Base-by-base conservation (phyloP, 2,888 invertebrate genomes). In the Hirtodrosophila histrioides region DNA sequence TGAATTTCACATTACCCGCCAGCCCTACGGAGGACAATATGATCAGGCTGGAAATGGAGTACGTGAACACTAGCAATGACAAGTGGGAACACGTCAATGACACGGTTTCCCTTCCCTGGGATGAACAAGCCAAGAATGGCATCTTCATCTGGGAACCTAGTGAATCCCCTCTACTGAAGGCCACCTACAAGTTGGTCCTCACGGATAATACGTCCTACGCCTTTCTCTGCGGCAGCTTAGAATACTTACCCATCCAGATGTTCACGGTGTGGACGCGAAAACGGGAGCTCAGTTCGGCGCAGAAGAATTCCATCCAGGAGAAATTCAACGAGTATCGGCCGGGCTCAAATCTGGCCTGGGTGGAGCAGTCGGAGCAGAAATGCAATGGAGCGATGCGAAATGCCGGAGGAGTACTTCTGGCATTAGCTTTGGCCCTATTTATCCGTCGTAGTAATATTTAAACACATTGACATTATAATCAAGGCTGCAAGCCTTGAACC, bases 261-360 rank as follows among this genome's bases (percentile, higher is more conserved):
- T 57, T 31, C 8, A 75, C 63, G 50, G 6, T 69, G 1, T 39
- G 53, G 17, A 51, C 69, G 0, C 72, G 72, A 10, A 2, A 58
- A 1, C 54, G 70, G 0, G 54, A 55, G 3, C 49, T 69, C 6
- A 51, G 1, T 0, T 4, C 4, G 0, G 49, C 33, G 0, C 23
- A 74, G 1, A 54, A 6, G 44, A 10, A 0, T 0, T 0, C 1
- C 0, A 23, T 74, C 3, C 11, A 50, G 27, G 0, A 29, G 0
- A 17, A 41, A 6, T 45, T 61, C 23, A 5, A n/a, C 2, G 36
- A 12, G 0, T 3, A 49, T 6, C 17, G 24, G 0, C 7, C 8
- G 3, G 9, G 1, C 3, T 7, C 33, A 2, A 3, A 44, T 0
- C 7, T 68, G 3, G 8, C n/a, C 4, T 68, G 60, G 60, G 44